Evolutionary conservation across 2,888 invertebrate species (phyloP), one percentile per base, ranked within the genome.

Genomic region (Prenolepis imparis): DNA sequence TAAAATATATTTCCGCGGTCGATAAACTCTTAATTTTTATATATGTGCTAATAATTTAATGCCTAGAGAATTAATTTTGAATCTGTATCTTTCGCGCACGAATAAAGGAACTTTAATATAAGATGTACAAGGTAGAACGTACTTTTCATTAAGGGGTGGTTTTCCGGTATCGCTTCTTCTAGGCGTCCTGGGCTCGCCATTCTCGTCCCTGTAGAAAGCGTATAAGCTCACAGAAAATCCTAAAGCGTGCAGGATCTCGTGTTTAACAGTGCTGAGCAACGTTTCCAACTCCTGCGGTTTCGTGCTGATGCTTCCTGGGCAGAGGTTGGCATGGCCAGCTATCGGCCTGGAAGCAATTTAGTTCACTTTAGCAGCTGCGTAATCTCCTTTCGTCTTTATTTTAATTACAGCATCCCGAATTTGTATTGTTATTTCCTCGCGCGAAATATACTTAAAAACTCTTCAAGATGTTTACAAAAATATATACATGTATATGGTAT

Each of bases 321-420:
- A 99, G 90, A 99, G 97, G 95, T 99, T 99, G 0, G 99, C 99
- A 95, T 99, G 99, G 0, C 99, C 99, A 0, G 99, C 99, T 82
- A 99, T 98, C 0, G 99, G 99, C 87, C 99, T 98, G 94, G 63
- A 90, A 92, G 89, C 84, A 75, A 83, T 78, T 82, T 55, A 55
- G 41, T 68, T 41, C 72, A 21, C 72, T 72, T 80, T 36, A 80
- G n/a, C 72, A 36, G 55, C 78, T 59, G 15, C 36, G 24, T 61
- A 72, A 80, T 80, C 9, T 61, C 32, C 59, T 68, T 28, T 5
- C 41, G 21, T 15, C 18, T 59, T 41, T 41, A 70, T 61, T 78
- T 59, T 70, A 80, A 80, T 80, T 80, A 80, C 24, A 61, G 21
- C 28, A 18, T 24, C 24, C 41, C 4, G 1, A 78, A 70, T 61